phyloP scores from a whole-genome alignment of 2,113 vertebrate species.

The Ptilorrhoa leucosticta region DNA sequence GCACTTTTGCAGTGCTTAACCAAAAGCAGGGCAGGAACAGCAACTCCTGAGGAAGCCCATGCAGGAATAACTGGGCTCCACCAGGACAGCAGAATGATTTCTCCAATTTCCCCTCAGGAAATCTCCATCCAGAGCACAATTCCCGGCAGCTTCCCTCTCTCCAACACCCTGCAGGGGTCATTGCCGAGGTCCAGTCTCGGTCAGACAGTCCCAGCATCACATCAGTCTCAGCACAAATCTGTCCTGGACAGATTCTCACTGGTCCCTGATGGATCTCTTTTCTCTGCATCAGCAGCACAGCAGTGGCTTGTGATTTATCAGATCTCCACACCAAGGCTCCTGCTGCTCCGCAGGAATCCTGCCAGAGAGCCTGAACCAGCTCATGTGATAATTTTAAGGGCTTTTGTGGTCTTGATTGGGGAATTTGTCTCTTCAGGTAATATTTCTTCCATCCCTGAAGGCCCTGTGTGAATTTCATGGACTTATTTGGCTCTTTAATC shows the following conservation, averaged over 20 bases:
- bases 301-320: neutral
- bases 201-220: neutral
- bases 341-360: neutral
- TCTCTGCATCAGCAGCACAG: neutral
- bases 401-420: neutral
- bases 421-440: neutral
- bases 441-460: neutral
- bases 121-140: neutral
- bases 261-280: neutral
- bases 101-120: neutral
- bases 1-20: neutral
- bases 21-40: neutral
- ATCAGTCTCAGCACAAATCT: neutral
- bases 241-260: neutral
- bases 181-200: neutral
- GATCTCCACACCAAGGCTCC: neutral
- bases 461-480: neutral
- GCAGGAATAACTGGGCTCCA: neutral
- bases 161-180: neutral
- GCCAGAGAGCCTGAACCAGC: neutral
- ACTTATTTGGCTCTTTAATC: conserved; percentile 22
- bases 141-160: neutral
- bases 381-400: neutral
- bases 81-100: neutral
- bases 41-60: neutral